phyloP scores from a whole-genome alignment of 2,888 invertebrate species.

The Yponomeuta sedellus region DNA sequence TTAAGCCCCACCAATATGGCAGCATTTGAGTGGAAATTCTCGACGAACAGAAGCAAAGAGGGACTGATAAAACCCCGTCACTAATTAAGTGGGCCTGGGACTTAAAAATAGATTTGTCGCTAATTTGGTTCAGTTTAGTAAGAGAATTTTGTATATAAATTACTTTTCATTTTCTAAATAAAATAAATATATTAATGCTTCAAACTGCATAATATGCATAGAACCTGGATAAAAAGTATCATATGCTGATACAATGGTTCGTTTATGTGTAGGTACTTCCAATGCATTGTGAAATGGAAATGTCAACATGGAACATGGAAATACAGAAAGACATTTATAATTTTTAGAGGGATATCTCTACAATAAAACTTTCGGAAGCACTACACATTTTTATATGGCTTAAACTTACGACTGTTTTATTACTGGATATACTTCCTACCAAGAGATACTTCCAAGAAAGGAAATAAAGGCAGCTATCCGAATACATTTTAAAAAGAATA shows the following conservation, averaged over 20 bases:
- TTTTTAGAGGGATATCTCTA: too few species aligned
- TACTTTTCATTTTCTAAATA: neutral
- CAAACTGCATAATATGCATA: too few species aligned
- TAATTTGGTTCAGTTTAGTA: conserved; percentile 63
- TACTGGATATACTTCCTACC: too few species aligned
- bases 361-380: too few species aligned
- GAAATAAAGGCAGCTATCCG: neutral
- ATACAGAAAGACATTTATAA: too few species aligned
- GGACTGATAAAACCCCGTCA: conserved; percentile 69
- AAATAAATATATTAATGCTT: neutral
- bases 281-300: too few species aligned
- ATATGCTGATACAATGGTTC: too few species aligned
- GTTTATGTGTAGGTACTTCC: too few species aligned
- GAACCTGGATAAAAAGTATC: too few species aligned
- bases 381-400: too few species aligned
- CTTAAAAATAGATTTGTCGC: conserved; percentile 71
- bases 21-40: conserved; percentile 57
- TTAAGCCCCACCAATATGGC: conserved; percentile 63
- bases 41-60: conserved; percentile 58
- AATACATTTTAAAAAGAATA: neutral
- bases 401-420: too few species aligned
- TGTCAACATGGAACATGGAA: too few species aligned
- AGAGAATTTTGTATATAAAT: conserved; percentile 27
- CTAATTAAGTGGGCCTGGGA: conserved; percentile 71
- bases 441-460: neutral